These are phyloP conservation scores for Poeciliopsis retropinna DNA, from an alignment of 2,113 vertebrate species.

Conservation along the genomic window DNA sequence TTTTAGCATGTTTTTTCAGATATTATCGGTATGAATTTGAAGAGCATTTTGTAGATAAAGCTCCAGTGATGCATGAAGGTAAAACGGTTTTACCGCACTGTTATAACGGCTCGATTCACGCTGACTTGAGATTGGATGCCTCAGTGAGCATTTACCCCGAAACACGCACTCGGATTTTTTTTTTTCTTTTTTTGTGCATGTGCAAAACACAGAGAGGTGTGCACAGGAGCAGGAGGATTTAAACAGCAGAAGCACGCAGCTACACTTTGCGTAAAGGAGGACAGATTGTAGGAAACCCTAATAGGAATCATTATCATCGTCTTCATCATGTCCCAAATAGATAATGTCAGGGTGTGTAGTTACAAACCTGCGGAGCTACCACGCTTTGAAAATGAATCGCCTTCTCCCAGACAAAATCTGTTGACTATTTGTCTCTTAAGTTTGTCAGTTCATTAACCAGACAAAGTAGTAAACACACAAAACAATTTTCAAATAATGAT, in stretches of 20 bases:
- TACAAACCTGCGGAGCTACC: not conserved
- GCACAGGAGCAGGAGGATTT: not conserved
- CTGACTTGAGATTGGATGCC: constrained; percentile 38
- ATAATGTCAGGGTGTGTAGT: not conserved
- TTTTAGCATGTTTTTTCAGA: constrained; percentile 48
- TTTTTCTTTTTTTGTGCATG: constrained; percentile 50
- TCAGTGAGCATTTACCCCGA: constrained; percentile 33
- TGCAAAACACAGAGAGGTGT: constrained; percentile 11
- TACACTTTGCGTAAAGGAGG: constrained; percentile 13
- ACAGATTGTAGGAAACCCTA: constrained; percentile 3
- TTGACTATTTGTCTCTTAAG: not conserved
- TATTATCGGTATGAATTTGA: constrained; percentile 3
- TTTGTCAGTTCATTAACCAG: not conserved
- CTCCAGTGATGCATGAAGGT: constrained; percentile 64
- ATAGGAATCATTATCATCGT: not conserved
- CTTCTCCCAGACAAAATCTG: not conserved
- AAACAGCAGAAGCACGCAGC: not conserved
- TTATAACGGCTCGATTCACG: constrained; percentile 29
- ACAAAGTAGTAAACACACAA: not conserved
- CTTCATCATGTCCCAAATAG: not conserved
- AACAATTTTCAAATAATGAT: not conserved
- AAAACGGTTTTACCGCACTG: constrained; percentile 62
- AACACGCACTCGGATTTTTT: constrained; percentile 7
- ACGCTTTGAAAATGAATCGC: too few species aligned
- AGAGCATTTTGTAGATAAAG: constrained; percentile 10